Evolutionary conservation across 2,797 vertebrate species (phyloP).

Genomic region (Ambastaia sidthimunki): DNA sequence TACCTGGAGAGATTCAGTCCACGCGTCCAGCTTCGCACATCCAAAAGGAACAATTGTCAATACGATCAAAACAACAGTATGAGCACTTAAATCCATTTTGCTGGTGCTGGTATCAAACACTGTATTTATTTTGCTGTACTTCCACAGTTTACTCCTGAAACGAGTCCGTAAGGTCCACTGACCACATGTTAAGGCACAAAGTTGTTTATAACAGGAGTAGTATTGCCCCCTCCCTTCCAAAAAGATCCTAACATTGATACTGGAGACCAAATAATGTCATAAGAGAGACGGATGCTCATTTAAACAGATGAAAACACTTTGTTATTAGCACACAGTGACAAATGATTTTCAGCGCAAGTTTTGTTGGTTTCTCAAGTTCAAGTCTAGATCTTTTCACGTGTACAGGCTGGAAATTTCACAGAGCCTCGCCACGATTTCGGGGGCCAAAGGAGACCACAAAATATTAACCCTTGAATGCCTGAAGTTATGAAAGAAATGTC

Average conservation of each 20-base stretch:
- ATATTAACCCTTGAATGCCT: slow-evolving; percentile 66
- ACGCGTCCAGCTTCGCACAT: slow-evolving; percentile 61
- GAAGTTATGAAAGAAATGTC: slow-evolving; percentile 31
- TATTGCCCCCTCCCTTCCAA: slow-evolving; percentile 43
- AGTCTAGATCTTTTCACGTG: slow-evolving; percentile 41
- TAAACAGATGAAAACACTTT: not conserved
- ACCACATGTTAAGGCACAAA: slow-evolving; percentile 64
- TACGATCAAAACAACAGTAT: slow-evolving; percentile 65
- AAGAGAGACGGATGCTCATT: slow-evolving; percentile 1
- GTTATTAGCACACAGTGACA: not conserved
- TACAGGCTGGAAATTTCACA: slow-evolving; percentile 68
- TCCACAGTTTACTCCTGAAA: slow-evolving; percentile 29
- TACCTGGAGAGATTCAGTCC: slow-evolving; percentile 69
- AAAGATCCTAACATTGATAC: slow-evolving; percentile 34
- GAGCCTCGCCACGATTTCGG: slow-evolving; percentile 61
- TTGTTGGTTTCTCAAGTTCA: slow-evolving; percentile 44
- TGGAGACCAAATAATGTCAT: slow-evolving; percentile 38
- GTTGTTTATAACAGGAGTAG: slow-evolving; percentile 55
- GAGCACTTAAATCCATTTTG: slow-evolving; percentile 59
- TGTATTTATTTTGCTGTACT: not conserved
- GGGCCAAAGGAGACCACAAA: slow-evolving; percentile 59
- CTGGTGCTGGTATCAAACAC: slow-evolving; percentile 13
- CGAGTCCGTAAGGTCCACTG: slow-evolving; percentile 53
- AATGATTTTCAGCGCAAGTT: slow-evolving; percentile 19
- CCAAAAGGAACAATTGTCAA: slow-evolving; percentile 61